Base-by-base conservation (phyloP, 2,797 vertebrate genomes). In the Aldrovandia affinis region DNA sequence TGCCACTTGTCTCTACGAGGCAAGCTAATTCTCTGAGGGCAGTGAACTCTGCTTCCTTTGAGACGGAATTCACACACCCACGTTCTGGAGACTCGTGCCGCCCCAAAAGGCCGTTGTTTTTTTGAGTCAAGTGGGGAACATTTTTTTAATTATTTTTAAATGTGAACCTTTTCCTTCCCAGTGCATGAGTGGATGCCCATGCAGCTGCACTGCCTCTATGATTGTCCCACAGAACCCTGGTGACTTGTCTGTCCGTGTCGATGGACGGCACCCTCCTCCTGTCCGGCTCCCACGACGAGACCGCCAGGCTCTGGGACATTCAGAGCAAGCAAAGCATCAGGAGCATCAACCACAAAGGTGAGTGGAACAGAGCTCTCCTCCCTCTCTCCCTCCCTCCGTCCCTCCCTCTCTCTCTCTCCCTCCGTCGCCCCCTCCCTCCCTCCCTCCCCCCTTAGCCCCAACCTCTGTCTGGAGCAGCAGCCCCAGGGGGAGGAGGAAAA, bases 201-300 rank as follows among this genome's bases (percentile, higher is more conserved):
- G 50, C 50, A 12, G 50, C 33, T 57, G 39, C 2, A 68, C 42
- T 6, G 25, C 8, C 25, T 4, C 39, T 4, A 78, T n/a, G n/a
- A n/a, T n/a, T n/a, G n/a, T n/a, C n/a, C 20, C n/a, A 81, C 88
- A 99, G 98, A 93, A 97, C 97, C 92, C 90, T 98, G 93, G 98
- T 99, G 88, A 97, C 97, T 0, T 99, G 98, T 88, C 93, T 99
- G 52, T 99, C 97, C 0, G 96, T 98, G 85, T 99, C 98, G 0
- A 96, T 97, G 20, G 98, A 99, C 0, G 97, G 98, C 84, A 97
- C 96, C 0, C 89, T 98, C 0, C 93, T 99, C 68, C 93, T 98
- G 0, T 99, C 98, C 0, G 98, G 98, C 78, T 99, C 98, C 0
- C 97, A 99, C 0, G 98, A 99, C 0, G 98, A 99, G 92, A 97